Conservation (phyloP, 2,113 vertebrate genomes). For the Chinchilla lanigera region DNA sequence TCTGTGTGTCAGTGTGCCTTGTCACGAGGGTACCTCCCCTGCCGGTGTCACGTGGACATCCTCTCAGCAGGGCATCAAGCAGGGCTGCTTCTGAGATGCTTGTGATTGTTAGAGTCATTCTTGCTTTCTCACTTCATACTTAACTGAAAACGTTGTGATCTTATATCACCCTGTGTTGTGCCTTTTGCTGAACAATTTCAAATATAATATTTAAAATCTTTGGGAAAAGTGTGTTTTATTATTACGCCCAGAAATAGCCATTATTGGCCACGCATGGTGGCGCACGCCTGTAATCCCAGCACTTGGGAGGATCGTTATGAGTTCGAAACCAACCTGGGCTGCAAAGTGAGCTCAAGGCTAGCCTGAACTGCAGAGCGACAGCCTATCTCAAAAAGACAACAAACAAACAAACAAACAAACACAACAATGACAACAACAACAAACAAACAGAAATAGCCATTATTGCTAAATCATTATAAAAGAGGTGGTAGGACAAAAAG, state of each 20-base stretch:
- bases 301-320: no score
- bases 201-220: not conserved
- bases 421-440: no score
- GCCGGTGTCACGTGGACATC: not conserved
- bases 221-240: not conserved
- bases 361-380: no score
- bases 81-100: not conserved
- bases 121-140: not conserved
- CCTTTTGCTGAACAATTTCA: slow-evolving; percentile 15
- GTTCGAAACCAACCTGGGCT: no score
- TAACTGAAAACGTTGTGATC: not conserved
- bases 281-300: no score
- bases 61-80: not conserved
- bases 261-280: no score
- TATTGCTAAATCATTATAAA: not conserved
- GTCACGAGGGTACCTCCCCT: not conserved
- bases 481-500: not conserved
- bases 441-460: not conserved
- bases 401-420: no score
- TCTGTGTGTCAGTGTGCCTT: slow-evolving; percentile 50
- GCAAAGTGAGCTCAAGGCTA: no score
- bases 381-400: no score
- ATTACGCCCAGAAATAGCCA: not conserved
- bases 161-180: not conserved
- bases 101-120: slow-evolving; percentile 42